These are phyloP conservation scores for Hylaeus volcanicus DNA, from an alignment of 1,140 invertebrate genomes.

Conservation along the genomic window DNA sequence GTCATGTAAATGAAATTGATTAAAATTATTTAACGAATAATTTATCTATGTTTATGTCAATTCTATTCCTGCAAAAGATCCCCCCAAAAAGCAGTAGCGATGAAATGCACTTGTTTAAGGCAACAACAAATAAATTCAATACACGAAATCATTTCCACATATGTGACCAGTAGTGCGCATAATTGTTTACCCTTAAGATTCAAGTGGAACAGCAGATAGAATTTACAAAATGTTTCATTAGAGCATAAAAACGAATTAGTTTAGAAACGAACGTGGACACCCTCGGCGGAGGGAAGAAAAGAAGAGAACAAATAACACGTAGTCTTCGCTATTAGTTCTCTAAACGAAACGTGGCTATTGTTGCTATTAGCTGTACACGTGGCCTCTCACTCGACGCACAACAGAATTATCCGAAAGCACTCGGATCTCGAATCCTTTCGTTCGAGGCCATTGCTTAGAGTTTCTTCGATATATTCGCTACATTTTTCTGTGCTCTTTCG, in stretches of 20 bases:
- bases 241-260: background rate
- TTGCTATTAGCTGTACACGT: constrained; percentile 29
- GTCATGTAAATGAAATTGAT: no score
- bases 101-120: no score
- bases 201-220: background rate
- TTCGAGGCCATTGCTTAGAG: background rate
- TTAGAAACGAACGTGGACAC: background rate
- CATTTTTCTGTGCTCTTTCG: background rate
- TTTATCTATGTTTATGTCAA: no score
- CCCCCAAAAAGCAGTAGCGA: no score
- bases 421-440: background rate
- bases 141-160: no score
- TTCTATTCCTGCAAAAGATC: no score
- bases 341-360: constrained; percentile 6
- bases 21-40: no score
- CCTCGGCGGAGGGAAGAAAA: background rate
- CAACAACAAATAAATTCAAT: no score
- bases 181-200: background rate
- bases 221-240: background rate
- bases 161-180: no score
- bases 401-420: background rate
- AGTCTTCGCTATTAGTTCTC: constrained; percentile 10
- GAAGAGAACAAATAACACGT: background rate
- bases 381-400: background rate
- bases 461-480: background rate